A percentile compares a stretch with the other conserved stretches of the same genome.
Evolutionary conservation across 2,888 invertebrate genomes (phyloP).

Genomic region (Sarcophaga caerulescens): DNA sequence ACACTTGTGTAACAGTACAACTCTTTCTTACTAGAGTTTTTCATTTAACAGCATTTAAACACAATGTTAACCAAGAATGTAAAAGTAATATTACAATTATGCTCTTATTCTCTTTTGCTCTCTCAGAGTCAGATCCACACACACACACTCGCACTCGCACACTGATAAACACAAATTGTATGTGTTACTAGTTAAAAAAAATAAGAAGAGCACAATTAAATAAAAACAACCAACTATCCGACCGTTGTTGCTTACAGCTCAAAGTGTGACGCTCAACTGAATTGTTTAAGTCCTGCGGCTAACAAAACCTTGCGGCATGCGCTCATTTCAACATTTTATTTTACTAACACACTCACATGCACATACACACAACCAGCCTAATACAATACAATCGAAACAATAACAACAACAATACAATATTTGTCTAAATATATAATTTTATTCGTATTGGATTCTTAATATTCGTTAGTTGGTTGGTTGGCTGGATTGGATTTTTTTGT

Average conservation of each 20-base stretch:
- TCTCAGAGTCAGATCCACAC: too few relatives aligned
- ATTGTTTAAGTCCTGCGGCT: constrained; percentile 77
- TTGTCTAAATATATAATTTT: background rate
- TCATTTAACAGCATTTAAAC: background rate
- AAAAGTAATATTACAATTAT: constrained; percentile 3
- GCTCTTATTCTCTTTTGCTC: background rate
- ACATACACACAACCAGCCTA: constrained; percentile 2
- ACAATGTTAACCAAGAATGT: background rate
- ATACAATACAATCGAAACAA: constrained; percentile 11
- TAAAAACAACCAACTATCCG: constrained; percentile 52
- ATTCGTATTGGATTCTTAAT: constrained; percentile 61
- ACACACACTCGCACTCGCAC: background rate
- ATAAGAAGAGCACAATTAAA: background rate
- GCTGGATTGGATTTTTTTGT: background rate
- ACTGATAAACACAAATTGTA: background rate
- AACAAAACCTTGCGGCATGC: constrained; percentile 77
- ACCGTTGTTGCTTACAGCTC: constrained; percentile 72
- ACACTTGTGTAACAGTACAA: background rate
- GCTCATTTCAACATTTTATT: constrained; percentile 48
- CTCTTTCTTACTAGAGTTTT: background rate
- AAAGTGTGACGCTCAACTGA: constrained; percentile 76
- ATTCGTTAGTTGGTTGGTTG: constrained; percentile 50
- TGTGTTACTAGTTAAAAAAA: too few relatives aligned
- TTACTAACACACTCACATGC: constrained; percentile 20
- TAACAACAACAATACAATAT: background rate